Evolutionary conservation across 2,113 vertebrate species (phyloP), one percentile per base, ranked within the genome.

Genomic region (Taxidea taxus): DNA sequence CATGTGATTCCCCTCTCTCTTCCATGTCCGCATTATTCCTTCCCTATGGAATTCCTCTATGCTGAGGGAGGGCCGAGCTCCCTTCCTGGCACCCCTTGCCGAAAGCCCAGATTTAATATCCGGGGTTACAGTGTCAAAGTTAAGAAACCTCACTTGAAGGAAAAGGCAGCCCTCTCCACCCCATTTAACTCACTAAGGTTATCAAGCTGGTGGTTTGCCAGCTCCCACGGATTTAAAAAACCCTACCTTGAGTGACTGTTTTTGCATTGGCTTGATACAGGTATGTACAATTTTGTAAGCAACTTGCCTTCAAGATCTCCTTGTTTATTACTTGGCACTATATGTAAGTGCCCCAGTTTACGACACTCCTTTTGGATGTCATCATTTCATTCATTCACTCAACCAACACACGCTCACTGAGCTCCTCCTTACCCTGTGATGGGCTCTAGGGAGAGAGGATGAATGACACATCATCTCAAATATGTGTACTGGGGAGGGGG

Each of bases 141-240:
- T 70, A 70, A 96, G 72, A 78, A 94, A 87, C 23, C 13, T 62
- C 44, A 23, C 39, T 81, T 70, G 49, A 84, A 90, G 62, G 54
- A 44, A 60, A 68, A 89, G 42, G 74, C 54, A 78, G 47, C 49
- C 39, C 66, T 37, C 42, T 37, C n/a, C 37, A 70, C 15, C 31
- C 39, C 51, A 11, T 25, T 96, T 64, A 74, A 83, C 21, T 74
- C 72, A 80, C 39, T 78, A 10, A 74, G 56, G 49, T 78, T 54
- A 54, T 86, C 66, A 21, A 49, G 42, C 2, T 34, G 92, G 85
- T 25, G 75, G 74, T 47, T 51, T 58, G 27, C 80, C 51, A 66
- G 39, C n/a, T 5, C 20, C 39, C 31, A 9, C 49, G 62, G 58
- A 62, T 91, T 93, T 91, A 70, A 92, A 91, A 81, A 88, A 47